phyloP scores from a whole-genome alignment of 2,113 vertebrate species.

The Vimba vimba region DNA sequence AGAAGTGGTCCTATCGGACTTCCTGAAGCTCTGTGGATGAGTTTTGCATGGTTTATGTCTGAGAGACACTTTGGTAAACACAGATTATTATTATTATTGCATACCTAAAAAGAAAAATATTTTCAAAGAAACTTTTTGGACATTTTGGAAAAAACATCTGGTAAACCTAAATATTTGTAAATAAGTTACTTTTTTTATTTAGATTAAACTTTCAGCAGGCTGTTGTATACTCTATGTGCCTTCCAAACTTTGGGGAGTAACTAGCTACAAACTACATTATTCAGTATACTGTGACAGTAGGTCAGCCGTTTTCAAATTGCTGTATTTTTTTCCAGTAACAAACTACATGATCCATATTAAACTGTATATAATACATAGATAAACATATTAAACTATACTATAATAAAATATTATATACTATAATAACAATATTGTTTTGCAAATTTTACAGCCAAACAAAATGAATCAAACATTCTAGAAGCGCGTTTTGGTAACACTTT shows the following conservation, averaged over 20 bases:
- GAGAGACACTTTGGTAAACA: slow-evolving; percentile 11
- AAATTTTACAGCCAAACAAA: neutral
- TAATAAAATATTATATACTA: too few species aligned
- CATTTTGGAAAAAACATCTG: slow-evolving; percentile 9
- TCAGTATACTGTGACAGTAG: neutral
- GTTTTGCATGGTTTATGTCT: slow-evolving; percentile 12
- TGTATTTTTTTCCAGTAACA: neutral
- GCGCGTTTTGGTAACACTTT: too few species aligned
- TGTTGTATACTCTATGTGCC: too few species aligned
- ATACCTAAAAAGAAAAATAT: neutral
- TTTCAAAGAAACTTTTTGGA: neutral
- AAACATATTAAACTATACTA: too few species aligned
- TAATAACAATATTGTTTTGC: too few species aligned
- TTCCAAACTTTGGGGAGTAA: neutral
- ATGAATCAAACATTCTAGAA: neutral
- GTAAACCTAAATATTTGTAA: neutral
- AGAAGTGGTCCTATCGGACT: neutral
- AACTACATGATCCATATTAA: too few species aligned
- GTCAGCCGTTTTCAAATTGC: neutral
- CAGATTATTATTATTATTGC: neutral
- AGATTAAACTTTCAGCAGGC: neutral
- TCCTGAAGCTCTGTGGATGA: neutral
- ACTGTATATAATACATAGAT: too few species aligned
- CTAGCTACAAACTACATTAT: neutral
- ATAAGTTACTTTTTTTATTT: neutral